Conservation (phyloP, 2,113 vertebrate genomes). For the Austrofundulus limnaeus region DNA sequence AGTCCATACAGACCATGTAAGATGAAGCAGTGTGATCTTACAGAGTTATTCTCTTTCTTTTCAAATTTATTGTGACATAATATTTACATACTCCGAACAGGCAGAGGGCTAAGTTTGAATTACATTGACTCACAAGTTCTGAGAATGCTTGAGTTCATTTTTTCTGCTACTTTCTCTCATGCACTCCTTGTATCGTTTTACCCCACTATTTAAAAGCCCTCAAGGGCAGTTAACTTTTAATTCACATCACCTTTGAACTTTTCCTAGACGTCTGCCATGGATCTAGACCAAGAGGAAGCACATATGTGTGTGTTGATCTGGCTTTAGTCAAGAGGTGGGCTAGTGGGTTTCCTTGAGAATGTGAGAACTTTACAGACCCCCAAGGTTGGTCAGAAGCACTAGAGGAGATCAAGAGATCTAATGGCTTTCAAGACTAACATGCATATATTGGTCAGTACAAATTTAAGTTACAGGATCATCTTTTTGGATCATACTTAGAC, state of each 20-base stretch:
- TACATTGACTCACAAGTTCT: neutral
- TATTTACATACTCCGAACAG: neutral
- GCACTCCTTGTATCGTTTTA: constrained; percentile 38
- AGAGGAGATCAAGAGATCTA: constrained; percentile 44
- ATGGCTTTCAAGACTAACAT: constrained; percentile 21
- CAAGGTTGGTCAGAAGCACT: constrained; percentile 64
- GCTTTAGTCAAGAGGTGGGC: constrained; percentile 32
- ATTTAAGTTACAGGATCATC: neutral
- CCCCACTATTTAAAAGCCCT: constrained; percentile 61
- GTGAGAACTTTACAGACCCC: constrained; percentile 77
- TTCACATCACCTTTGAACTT: constrained; percentile 73
- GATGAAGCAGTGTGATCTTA: too few relatives aligned
- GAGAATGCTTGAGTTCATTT: constrained; percentile 6
- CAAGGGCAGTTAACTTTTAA: constrained; percentile 74
- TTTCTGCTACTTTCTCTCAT: constrained; percentile 24
- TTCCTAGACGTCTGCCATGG: constrained; percentile 55
- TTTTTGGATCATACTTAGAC: neutral
- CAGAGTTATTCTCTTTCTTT: neutral
- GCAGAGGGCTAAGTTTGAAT: neutral
- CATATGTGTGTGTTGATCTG: constrained; percentile 43
- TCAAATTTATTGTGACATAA: neutral
- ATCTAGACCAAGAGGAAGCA: constrained; percentile 23
- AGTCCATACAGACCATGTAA: neutral
- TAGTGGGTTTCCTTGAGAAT: constrained; percentile 58
- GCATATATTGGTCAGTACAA: neutral